Base-by-base conservation (phyloP, 2,888 invertebrate species). In the Acanthosoma haemorrhoidale region DNA sequence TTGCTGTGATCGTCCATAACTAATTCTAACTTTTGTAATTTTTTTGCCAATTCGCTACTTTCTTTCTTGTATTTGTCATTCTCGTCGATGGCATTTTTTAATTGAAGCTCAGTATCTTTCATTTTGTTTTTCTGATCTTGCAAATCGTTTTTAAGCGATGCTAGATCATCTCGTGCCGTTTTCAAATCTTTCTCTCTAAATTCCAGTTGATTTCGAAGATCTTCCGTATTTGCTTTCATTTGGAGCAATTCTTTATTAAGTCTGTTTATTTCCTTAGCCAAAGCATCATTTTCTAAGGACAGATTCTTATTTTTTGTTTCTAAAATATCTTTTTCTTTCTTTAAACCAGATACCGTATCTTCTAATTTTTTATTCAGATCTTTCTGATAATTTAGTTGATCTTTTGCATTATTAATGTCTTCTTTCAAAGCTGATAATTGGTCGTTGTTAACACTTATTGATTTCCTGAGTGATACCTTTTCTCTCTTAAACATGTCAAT, bases 21-120 rank as follows among this genome's bases (percentile, higher is more conserved):
- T 1, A 34, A 34, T 39, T 71, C 11, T 4, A 51, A 31, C 13
- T 29, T 15, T 6, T 38, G 51, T 4, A 60, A 18, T 41, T 51
- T 64, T 3, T 51, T 34, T 61, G 69, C 51, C 43, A 71, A 38
- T 13, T 32, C 68, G 21, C 41, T 32, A n/a, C 71, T 60, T 31
- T 64, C 69, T 1, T 25, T 25, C 43, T 61, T 60, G 4, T 32
- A 57, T 13, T 38, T 43, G 32, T 60, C 39, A 2, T 21, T 3
- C 3, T 32, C 63, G 8, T 16, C 43, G n/a, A 41, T 39, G 13
- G 31, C 1, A n/a, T n/a, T 38, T 8, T 69, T 36, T 5, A 57
- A 6, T 6, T 32, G 11, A 11, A 51, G 57, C 9, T 71, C 60
- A 15, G 67, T 15, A 6, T 68, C 64, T 15, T 9, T 43, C 11